Evolutionary conservation across 2,888 invertebrate species (phyloP).

Genomic region (Psylliodes chrysocephalus): DNA sequence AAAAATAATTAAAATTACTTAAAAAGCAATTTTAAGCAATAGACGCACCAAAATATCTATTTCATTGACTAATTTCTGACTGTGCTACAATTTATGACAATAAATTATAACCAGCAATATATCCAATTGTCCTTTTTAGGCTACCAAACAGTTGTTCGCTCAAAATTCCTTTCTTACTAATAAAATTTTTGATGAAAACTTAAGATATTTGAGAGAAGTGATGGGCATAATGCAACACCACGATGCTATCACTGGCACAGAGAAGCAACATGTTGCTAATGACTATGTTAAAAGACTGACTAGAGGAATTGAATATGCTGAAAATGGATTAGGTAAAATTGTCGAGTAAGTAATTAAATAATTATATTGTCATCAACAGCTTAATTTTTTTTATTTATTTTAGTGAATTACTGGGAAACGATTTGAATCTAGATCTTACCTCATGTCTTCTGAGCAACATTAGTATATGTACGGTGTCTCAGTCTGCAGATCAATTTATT

Average conservation of each 20-base stretch:
- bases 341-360: conserved; percentile 49
- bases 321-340: conserved; percentile 47
- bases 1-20: no score
- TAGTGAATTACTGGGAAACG: conserved; percentile 19
- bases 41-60: no score
- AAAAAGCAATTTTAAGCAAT: no score
- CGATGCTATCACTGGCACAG: conserved; percentile 88
- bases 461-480: conserved; percentile 75
- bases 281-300: conserved; percentile 87
- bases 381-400: conserved; percentile 6
- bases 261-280: conserved; percentile 82
- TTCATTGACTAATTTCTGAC: no score
- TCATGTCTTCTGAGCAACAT: conserved; percentile 77
- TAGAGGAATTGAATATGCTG: conserved; percentile 71
- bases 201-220: conserved; percentile 56
- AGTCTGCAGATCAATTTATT: conserved; percentile 68
- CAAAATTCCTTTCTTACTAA: conserved; percentile 67
- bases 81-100: no score
- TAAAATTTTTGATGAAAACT: conserved; percentile 69
- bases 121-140: no score
- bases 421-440: conserved; percentile 17
- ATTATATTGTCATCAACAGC: background rate
- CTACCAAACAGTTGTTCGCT: conserved; percentile 76
- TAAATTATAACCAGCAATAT: no score
- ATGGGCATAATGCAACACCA: conserved; percentile 91